Evolutionary conservation across 1,140 invertebrate genomes (phyloP).

Genomic region (Achroia grisella): DNA sequence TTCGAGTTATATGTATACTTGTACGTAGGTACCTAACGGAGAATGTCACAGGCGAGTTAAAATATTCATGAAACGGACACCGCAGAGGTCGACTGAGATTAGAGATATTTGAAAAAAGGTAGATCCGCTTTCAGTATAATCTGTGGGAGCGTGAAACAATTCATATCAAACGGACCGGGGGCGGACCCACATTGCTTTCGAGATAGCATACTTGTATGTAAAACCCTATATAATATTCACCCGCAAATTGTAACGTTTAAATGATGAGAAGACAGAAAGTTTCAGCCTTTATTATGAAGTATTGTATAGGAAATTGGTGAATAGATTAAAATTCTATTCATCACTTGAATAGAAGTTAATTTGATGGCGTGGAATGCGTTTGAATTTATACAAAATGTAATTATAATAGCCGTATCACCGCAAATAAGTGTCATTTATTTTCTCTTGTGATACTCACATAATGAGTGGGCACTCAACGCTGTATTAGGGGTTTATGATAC

Average conservation of each 20-base stretch:
- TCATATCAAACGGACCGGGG: conserved; percentile 22
- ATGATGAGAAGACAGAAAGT: too few relatives aligned
- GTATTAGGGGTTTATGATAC: conserved; percentile 23
- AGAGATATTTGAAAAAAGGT: conserved; percentile 48
- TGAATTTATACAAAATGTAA: conserved; percentile 6
- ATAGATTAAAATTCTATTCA: too few relatives aligned
- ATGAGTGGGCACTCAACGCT: conserved; percentile 26
- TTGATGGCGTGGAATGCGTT: conserved; percentile 4
- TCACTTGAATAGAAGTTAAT: not conserved
- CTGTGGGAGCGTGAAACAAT: conserved; percentile 29
- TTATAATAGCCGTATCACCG: conserved; percentile 11
- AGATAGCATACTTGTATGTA: too few relatives aligned
- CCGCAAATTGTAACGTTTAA: too few relatives aligned
- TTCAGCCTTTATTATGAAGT: too few relatives aligned
- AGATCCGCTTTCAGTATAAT: conserved; percentile 33
- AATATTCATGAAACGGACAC: conserved; percentile 62
- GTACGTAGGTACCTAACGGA: too few relatives aligned
- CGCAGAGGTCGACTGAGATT: conserved; percentile 43
- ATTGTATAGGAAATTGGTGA: too few relatives aligned
- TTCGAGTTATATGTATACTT: conserved; percentile 32
- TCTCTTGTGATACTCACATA: conserved; percentile 5
- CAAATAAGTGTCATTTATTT: conserved; percentile 42
- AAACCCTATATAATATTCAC: too few relatives aligned
- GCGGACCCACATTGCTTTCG: not conserved
- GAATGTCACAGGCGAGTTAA: conserved; percentile 53